Evolutionary conservation across 2,888 invertebrate species (phyloP), one percentile per base, ranked within the genome.

Genomic region (Hemicrepidius hirtus): DNA sequence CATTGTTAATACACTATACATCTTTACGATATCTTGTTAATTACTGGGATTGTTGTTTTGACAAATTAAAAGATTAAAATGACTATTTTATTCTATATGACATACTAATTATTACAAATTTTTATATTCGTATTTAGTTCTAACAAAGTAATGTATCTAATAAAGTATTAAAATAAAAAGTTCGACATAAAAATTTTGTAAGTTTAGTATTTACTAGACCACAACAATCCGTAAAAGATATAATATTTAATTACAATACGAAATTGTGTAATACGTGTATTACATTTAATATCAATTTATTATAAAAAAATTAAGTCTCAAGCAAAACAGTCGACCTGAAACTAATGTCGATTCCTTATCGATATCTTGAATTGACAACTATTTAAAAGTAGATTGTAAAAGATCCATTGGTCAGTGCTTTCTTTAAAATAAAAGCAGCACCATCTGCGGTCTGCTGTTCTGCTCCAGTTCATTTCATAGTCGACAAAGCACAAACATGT

Each of bases 321-420:
- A 49, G 50, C 50, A 46, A 50, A 64, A 64, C 64, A 50, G 64
- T 64, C 16, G 64, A 64, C 64, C 64, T 20, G 35, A 53, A 60
- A 24, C 10, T 57, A 57, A n/a, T 16, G 37, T 57, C 35, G n/a
- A 37, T 13, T 37, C 12, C 57, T 37, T 55, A 55, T 3, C 16
- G 55, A 35, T 55, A 60, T 18, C 9, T 60, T 21, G 44, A 60
- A 60, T 60, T 60, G 60, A 60, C 60, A 60, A 55, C 60, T 55
- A 55, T 55, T 55, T 53, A 16, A 60, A 12, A 40, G 41, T 41
- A 53, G 35, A 20, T 57, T 16, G 3, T 37, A 37, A 57, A 57
- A 57, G n/a, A 57, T 37, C 20, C 35, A 13, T 60, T 60, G 60
- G 60, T 60, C 60, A 41, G 60, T 60, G 60, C 60, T 44, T 60